Percentiles rank a stretch among this genome's conserved stretches.
Evolutionary conservation across 2,797 vertebrate genomes (phyloP).

Genomic region (Arremon brunneinucha): DNA sequence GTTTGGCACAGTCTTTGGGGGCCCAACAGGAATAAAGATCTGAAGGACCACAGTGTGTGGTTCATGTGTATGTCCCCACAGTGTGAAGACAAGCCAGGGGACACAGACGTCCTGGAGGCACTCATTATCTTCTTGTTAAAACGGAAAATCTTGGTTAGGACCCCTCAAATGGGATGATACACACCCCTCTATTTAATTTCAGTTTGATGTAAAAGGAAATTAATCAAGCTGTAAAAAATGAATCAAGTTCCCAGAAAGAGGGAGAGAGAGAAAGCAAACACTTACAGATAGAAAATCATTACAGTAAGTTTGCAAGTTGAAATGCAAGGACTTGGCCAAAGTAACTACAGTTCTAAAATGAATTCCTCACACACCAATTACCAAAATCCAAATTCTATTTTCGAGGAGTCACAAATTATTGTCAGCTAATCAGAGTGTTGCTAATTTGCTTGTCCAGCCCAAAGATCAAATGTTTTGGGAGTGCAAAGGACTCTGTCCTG

Average conservation of each 20-base stretch:
- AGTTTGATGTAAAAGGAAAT: neutral
- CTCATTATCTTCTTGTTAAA: neutral
- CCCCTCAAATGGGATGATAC: neutral
- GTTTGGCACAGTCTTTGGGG: neutral
- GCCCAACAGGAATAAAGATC: rapidly evolving
- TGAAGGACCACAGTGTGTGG: neutral
- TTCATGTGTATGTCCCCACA: neutral
- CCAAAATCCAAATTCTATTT: neutral
- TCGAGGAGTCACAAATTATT: neutral
- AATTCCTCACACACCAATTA: neutral
- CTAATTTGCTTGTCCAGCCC: neutral
- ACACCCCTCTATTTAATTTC: neutral
- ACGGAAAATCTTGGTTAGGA: neutral
- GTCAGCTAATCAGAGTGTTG: neutral
- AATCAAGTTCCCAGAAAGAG: neutral
- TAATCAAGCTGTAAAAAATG: neutral
- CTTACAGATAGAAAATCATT: neutral
- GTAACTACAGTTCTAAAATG: neutral
- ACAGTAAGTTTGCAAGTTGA: neutral
- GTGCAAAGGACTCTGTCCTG: neutral
- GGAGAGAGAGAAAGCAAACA: neutral
- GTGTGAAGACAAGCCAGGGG: neutral
- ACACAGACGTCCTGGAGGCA: neutral
- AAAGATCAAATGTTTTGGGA: neutral
- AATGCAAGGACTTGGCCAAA: neutral